phyloP scores from a whole-genome alignment of 2,888 invertebrate species.

The Napeogenes inachia region DNA sequence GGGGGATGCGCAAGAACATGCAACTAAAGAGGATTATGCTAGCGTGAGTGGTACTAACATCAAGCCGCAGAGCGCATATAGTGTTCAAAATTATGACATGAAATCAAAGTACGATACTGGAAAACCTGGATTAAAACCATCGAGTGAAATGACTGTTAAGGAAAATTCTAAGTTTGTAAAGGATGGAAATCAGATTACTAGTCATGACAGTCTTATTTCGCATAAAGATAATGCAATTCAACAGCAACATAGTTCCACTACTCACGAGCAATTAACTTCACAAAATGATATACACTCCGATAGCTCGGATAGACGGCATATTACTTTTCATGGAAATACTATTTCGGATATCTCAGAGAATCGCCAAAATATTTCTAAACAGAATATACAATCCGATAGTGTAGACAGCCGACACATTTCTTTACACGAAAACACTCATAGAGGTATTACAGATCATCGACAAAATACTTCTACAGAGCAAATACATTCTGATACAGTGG shows the following conservation, averaged over 20 bases:
- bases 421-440: neutral
- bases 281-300: slow-evolving; percentile 14
- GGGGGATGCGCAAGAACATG: slow-evolving; percentile 69
- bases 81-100: slow-evolving; percentile 73
- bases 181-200: slow-evolving; percentile 63
- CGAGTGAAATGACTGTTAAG: slow-evolving; percentile 55
- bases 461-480: slow-evolving; percentile 10
- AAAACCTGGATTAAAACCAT: slow-evolving; percentile 69
- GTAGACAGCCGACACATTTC: slow-evolving; percentile 1
- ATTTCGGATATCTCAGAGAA: slow-evolving; percentile 1
- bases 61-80: slow-evolving; percentile 75
- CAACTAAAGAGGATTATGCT: slow-evolving; percentile 72
- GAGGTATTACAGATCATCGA: slow-evolving; percentile 3
- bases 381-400: slow-evolving; percentile 6
- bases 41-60: slow-evolving; percentile 77
- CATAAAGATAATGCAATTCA: slow-evolving; percentile 64
- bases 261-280: slow-evolving; percentile 48
- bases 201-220: slow-evolving; percentile 58
- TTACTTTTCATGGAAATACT: slow-evolving; percentile 1
- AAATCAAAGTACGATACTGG: slow-evolving; percentile 77
- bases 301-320: neutral
- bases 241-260: slow-evolving; percentile 52
- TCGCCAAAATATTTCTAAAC: slow-evolving; percentile 10
- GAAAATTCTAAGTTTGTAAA: slow-evolving; percentile 64
- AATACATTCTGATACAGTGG: neutral